phyloP scores from a whole-genome alignment of 2,888 invertebrate genomes.

The Luffia ferchaultella region DNA sequence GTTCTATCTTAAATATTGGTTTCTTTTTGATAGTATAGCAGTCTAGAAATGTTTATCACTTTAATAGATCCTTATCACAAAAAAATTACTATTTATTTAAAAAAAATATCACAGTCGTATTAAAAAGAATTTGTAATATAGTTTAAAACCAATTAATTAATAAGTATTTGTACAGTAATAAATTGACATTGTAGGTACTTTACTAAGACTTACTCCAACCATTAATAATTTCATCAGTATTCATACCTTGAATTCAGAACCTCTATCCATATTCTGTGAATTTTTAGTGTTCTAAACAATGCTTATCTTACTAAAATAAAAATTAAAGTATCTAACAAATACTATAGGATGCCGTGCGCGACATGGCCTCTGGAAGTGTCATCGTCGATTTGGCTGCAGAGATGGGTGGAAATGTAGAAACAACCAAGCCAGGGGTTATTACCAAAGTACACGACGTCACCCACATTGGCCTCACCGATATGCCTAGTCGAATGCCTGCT shows the following conservation, averaged over 20 bases:
- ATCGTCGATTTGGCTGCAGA: conserved; percentile 91
- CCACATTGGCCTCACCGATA: conserved; percentile 86
- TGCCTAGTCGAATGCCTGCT: conserved; percentile 85
- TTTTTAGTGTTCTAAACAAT: too few species aligned
- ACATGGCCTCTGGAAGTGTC: conserved; percentile 89
- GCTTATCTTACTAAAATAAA: too few species aligned
- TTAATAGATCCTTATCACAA: too few species aligned
- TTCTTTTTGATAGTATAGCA: too few species aligned
- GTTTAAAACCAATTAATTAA: not conserved
- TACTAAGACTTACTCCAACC: too few species aligned
- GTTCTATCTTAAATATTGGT: too few species aligned
- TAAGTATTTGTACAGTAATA: not conserved
- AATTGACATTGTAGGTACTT: not conserved
- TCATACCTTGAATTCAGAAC: too few species aligned
- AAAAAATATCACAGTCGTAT: not conserved
- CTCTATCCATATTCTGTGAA: too few species aligned
- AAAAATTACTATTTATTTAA: too few species aligned
- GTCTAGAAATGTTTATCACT: too few species aligned
- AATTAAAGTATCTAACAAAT: too few species aligned
- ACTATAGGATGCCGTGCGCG: conserved; percentile 77
- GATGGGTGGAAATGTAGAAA: conserved; percentile 87
- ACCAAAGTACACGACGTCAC: conserved; percentile 80
- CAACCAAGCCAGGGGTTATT: conserved; percentile 80
- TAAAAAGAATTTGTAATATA: not conserved
- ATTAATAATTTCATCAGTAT: too few species aligned